A percentile compares a stretch with the other conserved stretches of the same genome.
Evolutionary conservation across 2,113 vertebrate species (phyloP).

Genomic region (Pangasianodon hypophthalmus): DNA sequence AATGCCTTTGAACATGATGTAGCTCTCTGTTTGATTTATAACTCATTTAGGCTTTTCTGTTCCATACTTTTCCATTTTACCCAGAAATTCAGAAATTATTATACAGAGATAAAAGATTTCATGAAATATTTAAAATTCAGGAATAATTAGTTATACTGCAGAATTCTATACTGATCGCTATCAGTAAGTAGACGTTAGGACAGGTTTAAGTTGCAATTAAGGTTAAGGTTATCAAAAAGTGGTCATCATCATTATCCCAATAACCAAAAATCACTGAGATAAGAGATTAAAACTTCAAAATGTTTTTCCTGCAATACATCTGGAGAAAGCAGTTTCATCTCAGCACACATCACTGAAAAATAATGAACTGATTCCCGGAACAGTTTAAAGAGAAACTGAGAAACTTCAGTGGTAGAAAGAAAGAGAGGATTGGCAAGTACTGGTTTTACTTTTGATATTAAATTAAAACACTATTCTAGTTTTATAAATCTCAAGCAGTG

Average conservation of each 20-base stretch:
- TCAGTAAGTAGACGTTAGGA: not conserved
- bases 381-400: not conserved
- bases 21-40: not conserved
- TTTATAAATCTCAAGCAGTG: not conserved
- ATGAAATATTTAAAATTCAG: not conserved
- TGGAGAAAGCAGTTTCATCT: constrained; percentile 40
- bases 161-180: not conserved
- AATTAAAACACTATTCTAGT: not conserved
- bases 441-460: not conserved
- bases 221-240: not conserved
- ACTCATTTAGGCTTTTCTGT: too few species aligned
- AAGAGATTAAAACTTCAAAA: not conserved
- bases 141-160: not conserved
- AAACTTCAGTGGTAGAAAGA: constrained; percentile 37
- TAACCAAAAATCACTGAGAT: not conserved
- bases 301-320: not conserved
- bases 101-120: too few species aligned
- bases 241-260: not conserved
- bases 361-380: not conserved
- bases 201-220: not conserved
- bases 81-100: not conserved
- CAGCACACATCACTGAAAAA: constrained; percentile 1
- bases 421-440: not conserved
- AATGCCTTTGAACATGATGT: not conserved
- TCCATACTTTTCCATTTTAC: not conserved